Conservation (phyloP, 2,888 invertebrate genomes). For the Dorcus hopei region DNA sequence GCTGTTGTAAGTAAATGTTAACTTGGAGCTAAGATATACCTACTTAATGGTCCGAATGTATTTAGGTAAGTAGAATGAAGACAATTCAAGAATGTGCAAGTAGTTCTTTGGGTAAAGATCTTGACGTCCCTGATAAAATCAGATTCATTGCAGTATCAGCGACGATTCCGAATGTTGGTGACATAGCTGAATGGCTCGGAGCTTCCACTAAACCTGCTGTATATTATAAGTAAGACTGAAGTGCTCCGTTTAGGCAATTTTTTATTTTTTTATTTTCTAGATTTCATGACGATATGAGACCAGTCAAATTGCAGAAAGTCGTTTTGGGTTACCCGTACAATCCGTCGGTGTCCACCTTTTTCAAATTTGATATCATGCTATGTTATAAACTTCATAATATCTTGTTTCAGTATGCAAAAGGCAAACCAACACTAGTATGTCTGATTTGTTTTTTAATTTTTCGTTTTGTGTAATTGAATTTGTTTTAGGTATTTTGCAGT, state of each 20-base stretch:
- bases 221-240: slow-evolving; percentile 53
- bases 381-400: slow-evolving; percentile 70
- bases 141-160: slow-evolving; percentile 77
- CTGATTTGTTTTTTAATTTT: neutral
- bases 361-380: slow-evolving; percentile 74
- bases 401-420: slow-evolving; percentile 66
- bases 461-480: neutral
- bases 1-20: slow-evolving; percentile 60
- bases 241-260: neutral
- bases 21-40: neutral
- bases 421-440: slow-evolving; percentile 69
- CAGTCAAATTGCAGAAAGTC: slow-evolving; percentile 68
- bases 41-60: neutral
- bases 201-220: slow-evolving; percentile 51
- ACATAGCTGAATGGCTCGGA: slow-evolving; percentile 71
- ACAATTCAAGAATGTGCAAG: slow-evolving; percentile 54
- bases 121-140: slow-evolving; percentile 29
- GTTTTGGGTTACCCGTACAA: slow-evolving; percentile 68
- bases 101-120: neutral
- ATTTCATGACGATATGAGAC: slow-evolving; percentile 68
- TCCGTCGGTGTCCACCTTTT: slow-evolving; percentile 56
- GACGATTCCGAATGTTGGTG: slow-evolving; percentile 74
- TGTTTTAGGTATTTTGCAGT: slow-evolving; percentile 67
- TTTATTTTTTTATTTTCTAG: slow-evolving; percentile 45
- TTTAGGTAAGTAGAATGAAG: slow-evolving; percentile 66